Evolutionary conservation across 2,888 invertebrate species (phyloP), one percentile per base, ranked within the genome.

Genomic region (Melinaea menophilus): DNA sequence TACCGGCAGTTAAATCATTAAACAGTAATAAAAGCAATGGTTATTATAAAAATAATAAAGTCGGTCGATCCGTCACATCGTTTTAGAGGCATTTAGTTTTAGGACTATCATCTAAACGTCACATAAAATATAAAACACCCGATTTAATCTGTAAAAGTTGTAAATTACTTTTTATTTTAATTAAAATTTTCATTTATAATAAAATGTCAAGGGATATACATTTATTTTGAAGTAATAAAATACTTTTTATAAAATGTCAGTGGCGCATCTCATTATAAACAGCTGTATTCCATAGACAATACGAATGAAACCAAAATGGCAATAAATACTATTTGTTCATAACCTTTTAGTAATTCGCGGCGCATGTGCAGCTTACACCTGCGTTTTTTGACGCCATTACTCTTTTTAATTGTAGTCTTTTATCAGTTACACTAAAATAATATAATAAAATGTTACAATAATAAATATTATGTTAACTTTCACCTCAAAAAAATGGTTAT

Each of bases 381-480:
- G 82, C 82, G 73, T 72, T 64, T 67, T 67, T 62, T 58, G 48
- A 67, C 69, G 72, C 72, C 75, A 80, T 81, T 73, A 76, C 63
- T 80, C 77, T 78, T 77, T 69, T 75, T 78, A 81, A 78, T 78
- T 79, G 73, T 75, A 73, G 69, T 68, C 68, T 72, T 73, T 75
- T 71, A 67, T 62, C 59, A 46, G 61, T 60, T 11, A 41, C 41
- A 41, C 41, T 41, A 9, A 41, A 41, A 9, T 41, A 41, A 41
- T 41, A 9, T 41, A 41, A 41, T 9, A 9, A 3, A 41, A 41
- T 41, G 41, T 9, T 9, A 41, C 11, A 41, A 9, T 9, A 9
- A 41, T 41, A 41, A 1, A 9, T 2, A 9, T 41, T 2, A 41
- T 41, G 11, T 9, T 41, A 11, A 41, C 41, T 41, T 41, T 41